These are phyloP conservation scores for Melopsittacus undulatus DNA, from an alignment of 2,797 vertebrate genomes.

Conservation along the genomic window DNA sequence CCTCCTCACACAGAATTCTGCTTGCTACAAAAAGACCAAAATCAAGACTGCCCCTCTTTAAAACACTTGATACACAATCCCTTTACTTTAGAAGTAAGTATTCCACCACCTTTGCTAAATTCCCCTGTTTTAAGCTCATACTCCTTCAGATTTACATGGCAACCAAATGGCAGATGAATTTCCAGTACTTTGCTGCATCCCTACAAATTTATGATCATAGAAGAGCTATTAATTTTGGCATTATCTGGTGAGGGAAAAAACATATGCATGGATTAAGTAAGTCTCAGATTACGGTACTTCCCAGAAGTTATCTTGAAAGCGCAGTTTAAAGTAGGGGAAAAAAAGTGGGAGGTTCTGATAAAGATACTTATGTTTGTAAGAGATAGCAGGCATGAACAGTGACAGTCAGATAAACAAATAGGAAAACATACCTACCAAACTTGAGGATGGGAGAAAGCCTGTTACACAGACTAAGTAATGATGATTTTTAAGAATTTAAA, in stretches of 20 bases:
- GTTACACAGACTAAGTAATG: neutral
- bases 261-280: neutral
- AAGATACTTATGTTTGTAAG: slow-evolving; percentile 38
- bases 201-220: neutral
- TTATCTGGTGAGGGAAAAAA: neutral
- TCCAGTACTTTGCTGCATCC: neutral
- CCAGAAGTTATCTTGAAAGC: slow-evolving; percentile 40
- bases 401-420: slow-evolving; percentile 21
- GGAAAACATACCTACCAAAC: neutral
- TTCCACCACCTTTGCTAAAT: neutral
- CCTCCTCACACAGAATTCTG: neutral
- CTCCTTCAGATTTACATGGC: neutral
- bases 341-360: slow-evolving; percentile 21
- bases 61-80: neutral
- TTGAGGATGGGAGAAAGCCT: neutral
- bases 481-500: neutral
- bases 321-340: neutral
- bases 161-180: neutral
- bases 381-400: slow-evolving; percentile 43
- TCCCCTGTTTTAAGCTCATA: neutral
- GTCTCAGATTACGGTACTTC: neutral
- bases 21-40: neutral
- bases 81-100: neutral
- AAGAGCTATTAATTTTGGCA: neutral
- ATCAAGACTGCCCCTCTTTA: neutral